Evolutionary conservation across 2,888 invertebrate genomes (phyloP), one percentile per base, ranked within the genome.

Genomic region (Chloroclystis v-ata): DNA sequence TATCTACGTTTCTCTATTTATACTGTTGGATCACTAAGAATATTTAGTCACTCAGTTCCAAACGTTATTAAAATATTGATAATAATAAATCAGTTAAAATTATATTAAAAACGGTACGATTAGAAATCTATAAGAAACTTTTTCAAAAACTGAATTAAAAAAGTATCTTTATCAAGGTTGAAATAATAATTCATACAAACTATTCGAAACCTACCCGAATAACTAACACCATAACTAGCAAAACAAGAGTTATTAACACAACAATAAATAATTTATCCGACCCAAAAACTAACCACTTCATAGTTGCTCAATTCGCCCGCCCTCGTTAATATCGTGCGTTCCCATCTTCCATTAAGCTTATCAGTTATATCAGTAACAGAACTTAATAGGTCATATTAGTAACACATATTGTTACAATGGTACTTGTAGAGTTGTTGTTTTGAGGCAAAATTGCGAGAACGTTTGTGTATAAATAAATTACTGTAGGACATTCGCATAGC

Each of bases 311-410:
- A 55, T 54, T 59, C 54, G 53, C 51, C 47, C 54, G 52, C 43
- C 54, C 57, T 61, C 29, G 59, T 73, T 69, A 69, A 72, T 75
- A 77, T 79, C 78, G 53, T 56, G 49, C 52, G 57, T 59, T 50
- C 75, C 75, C 71, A 79, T 79, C 78, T 69, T 59, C 65, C 64
- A 68, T 75, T 70, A 73, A 61, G 65, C 59, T 49, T 77, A 75
- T 76, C 75, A 57, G 49, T 60, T 65, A 62, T 65, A 68, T 60
- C 61, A 65, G 68, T 67, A 40, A 54, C 60, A 63, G 61, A 57
- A 64, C 66, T 70, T 72, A 72, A 76, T 75, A 72, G 72, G 70
- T 71, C 70, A 67, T 71, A 70, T 69, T 67, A 67, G 43, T 49
- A 54, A 49, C 54, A 51, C 50, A 52, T 54, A 37, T 12, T 44